Evolutionary conservation across 1,140 invertebrate species (phyloP).

Genomic region (Drosophila carrolli): DNA sequence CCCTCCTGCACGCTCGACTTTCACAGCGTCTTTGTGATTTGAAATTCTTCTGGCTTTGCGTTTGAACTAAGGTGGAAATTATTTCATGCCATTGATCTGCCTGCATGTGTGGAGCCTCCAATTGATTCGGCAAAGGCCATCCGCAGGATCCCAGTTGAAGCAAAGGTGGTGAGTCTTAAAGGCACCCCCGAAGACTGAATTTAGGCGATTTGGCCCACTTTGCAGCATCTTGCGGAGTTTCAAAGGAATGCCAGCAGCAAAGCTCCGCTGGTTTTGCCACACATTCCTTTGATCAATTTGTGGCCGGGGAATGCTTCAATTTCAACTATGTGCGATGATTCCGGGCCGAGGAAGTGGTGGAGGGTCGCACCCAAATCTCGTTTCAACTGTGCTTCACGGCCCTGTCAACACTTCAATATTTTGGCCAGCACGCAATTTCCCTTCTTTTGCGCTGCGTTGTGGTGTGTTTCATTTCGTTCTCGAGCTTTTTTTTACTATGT

Average conservation of each 20-base stretch:
- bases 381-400: not conserved
- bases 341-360: no score
- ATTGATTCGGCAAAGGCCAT: not conserved
- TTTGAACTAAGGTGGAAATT: conserved; percentile 44
- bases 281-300: conserved; percentile 67
- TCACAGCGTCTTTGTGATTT: conserved; percentile 58
- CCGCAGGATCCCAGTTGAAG: no score
- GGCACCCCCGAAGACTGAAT: not conserved
- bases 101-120: conserved; percentile 17
- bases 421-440: conserved; percentile 32
- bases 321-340: conserved; percentile 31
- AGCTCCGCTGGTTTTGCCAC: conserved; percentile 8
- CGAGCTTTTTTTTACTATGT: conserved; percentile 51
- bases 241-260: no score
- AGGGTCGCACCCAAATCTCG: not conserved
- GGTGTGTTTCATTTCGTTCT: conserved; percentile 8
- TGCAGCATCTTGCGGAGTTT: not conserved
- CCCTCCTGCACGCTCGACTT: conserved; percentile 5
- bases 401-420: conserved; percentile 37
- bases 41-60: conserved; percentile 37
- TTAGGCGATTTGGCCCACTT: not conserved
- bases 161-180: not conserved
- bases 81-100: conserved; percentile 58
- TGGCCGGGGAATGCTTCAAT: not conserved
- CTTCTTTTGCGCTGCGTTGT: not conserved